A percentile compares a stretch with the other conserved stretches of the same genome.
These are phyloP conservation scores for Clinocottus analis DNA, from an alignment of 2,113 vertebrate species.

Conservation along the genomic window DNA sequence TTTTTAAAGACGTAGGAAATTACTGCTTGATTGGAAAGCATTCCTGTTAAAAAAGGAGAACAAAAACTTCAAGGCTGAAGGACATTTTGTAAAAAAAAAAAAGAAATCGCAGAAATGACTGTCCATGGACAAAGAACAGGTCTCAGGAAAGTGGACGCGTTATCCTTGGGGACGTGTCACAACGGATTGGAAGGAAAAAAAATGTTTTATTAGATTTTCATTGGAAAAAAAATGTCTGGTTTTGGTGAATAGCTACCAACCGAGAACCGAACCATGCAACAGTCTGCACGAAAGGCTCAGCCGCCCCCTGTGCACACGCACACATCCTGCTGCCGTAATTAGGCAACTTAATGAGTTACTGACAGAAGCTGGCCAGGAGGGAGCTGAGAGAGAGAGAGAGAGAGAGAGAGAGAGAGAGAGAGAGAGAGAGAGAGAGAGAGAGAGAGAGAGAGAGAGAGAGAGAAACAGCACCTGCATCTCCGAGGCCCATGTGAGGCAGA, in stretches of 20 bases:
- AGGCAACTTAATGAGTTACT: constrained; percentile 49
- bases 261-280: not conserved
- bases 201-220: too few relatives aligned
- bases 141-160: not conserved
- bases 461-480: constrained; percentile 30
- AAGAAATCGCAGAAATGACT: constrained; percentile 22
- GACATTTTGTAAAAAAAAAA: not conserved
- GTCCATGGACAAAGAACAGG: not conserved
- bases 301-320: constrained; percentile 21
- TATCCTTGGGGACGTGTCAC: not conserved
- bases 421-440: constrained; percentile 3
- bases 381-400: constrained; percentile 28
- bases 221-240: not conserved
- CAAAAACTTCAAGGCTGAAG: constrained; percentile 19
- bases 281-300: constrained; percentile 8
- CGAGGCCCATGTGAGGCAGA: not conserved
- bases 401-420: not conserved
- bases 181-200: too few relatives aligned
- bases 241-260: not conserved
- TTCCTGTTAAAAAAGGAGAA: constrained; percentile 20
- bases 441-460: constrained; percentile 7
- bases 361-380: constrained; percentile 30
- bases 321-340: constrained; percentile 42
- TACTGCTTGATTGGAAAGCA: constrained; percentile 7
- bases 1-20: constrained; percentile 30